phyloP scores from a whole-genome alignment of 2,797 vertebrate species.

The Sorex maritimensis region DNA sequence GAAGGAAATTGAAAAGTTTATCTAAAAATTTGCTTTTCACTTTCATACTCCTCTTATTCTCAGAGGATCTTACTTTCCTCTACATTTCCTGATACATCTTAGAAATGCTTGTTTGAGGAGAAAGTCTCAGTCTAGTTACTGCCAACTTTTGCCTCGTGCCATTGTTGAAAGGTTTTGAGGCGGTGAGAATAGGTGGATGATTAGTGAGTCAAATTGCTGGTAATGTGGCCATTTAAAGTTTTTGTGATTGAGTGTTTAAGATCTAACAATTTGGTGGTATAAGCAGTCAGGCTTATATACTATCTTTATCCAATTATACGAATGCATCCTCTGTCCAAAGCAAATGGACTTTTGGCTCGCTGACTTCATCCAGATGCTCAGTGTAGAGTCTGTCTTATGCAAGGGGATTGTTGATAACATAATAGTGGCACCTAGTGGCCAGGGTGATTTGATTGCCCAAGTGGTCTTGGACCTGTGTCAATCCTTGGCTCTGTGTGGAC shows the following conservation, averaged over 20 bases:
- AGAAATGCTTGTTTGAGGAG: slow-evolving; percentile 52
- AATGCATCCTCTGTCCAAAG: not conserved
- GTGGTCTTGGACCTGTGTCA: too few relatives aligned
- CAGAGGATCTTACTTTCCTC: not conserved
- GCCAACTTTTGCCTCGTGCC: not conserved
- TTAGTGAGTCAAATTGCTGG: not conserved
- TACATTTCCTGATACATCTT: slow-evolving; percentile 19
- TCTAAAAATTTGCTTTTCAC: slow-evolving; percentile 51
- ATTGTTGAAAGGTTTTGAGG: not conserved
- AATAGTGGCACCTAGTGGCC: not conserved
- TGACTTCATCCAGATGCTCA: not conserved
- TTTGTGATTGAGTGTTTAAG: slow-evolving; percentile 36
- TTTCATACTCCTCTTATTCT: not conserved
- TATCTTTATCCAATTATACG: slow-evolving; percentile 15
- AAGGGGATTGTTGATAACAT: not conserved
- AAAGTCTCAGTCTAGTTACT: slow-evolving; percentile 11
- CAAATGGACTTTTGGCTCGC: not conserved
- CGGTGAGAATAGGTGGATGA: slow-evolving; percentile 3
- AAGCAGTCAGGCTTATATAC: not conserved
- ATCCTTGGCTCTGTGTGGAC: too few relatives aligned
- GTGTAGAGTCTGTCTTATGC: not conserved
- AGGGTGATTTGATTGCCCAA: too few relatives aligned
- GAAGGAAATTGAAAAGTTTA: slow-evolving; percentile 37
- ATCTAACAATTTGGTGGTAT: not conserved
- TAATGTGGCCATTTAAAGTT: slow-evolving; percentile 36